phyloP scores from a whole-genome alignment of 1,140 invertebrate genomes.

The Ostrea edulis region DNA sequence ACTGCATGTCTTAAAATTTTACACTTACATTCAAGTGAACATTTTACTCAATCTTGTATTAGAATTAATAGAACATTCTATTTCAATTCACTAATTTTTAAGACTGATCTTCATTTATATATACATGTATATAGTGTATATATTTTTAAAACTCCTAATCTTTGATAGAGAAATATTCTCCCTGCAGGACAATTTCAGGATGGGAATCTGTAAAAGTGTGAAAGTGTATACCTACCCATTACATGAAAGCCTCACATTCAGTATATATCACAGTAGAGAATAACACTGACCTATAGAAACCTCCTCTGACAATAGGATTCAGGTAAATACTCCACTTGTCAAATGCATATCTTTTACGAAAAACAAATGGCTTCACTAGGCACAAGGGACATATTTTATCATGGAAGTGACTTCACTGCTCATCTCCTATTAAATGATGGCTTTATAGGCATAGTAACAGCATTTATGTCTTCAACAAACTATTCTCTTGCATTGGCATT shows the following conservation, averaged over 20 bases:
- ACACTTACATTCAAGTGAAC: no score
- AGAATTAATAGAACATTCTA: no score
- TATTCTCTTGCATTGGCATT: not conserved
- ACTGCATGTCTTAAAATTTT: no score
- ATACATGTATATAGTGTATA: no score
- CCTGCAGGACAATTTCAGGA: no score
- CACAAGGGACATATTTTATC: conserved; percentile 25
- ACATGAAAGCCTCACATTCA: not conserved
- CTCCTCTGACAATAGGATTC: conserved; percentile 3
- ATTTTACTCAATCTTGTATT: no score
- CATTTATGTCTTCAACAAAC: conserved; percentile 32
- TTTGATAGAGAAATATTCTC: no score
- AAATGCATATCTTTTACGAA: conserved; percentile 33
- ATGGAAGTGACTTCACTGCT: conserved; percentile 1
- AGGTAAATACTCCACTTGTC: conserved; percentile 12
- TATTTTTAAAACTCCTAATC: no score
- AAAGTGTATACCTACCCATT: not conserved
- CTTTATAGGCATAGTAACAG: conserved; percentile 26
- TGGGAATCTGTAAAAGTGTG: no score
- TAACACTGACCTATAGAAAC: not conserved
- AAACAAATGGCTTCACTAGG: conserved; percentile 30
- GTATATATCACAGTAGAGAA: not conserved
- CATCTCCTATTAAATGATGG: conserved; percentile 18
- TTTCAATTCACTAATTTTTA: no score
- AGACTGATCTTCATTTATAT: no score